These are phyloP conservation scores for Chondrilla cf. caribensis DNA, from an alignment of 37 sponge, comb jelly and placozoan species.

Conservation along the genomic window DNA sequence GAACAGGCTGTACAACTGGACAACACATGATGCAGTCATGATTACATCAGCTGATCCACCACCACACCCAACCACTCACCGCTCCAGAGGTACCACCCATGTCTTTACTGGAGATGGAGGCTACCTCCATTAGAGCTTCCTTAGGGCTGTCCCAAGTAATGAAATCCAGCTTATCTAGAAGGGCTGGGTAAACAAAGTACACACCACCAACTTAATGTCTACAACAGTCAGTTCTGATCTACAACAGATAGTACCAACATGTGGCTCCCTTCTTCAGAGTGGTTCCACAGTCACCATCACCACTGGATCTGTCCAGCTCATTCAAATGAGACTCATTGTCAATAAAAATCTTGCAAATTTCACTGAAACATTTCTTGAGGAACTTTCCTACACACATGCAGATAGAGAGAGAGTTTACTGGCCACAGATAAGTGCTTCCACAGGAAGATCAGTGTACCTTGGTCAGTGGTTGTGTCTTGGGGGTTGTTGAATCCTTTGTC, in stretches of 20 bases:
- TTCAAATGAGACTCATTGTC: slow-evolving; percentile 62
- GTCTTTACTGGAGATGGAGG: slow-evolving; percentile 26
- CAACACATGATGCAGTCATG: not conserved
- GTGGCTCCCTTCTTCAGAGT: slow-evolving; percentile 66
- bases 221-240: too few relatives aligned
- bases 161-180: not conserved
- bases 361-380: slow-evolving; percentile 46
- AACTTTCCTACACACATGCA: slow-evolving; percentile 11
- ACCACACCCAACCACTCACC: too few relatives aligned
- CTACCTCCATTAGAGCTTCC: slow-evolving; percentile 51
- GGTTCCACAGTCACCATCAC: slow-evolving; percentile 95
- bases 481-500: not conserved
- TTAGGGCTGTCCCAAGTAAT: slow-evolving; percentile 62
- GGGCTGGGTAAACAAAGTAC: not conserved
- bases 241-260: slow-evolving; percentile 31
- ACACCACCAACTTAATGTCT: too few relatives aligned
- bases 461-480: not conserved
- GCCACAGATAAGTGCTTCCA: too few relatives aligned
- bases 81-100: slow-evolving; percentile 93
- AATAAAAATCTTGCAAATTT: slow-evolving; percentile 47
- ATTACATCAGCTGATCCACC: too few relatives aligned
- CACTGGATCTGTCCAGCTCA: slow-evolving; percentile 84
- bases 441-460: too few relatives aligned
- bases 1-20: slow-evolving; percentile 65
- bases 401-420: too few relatives aligned